Evolutionary conservation across 2,113 vertebrate species (phyloP), one percentile per base, ranked within the genome.

Genomic region (Lampris incognitus): DNA sequence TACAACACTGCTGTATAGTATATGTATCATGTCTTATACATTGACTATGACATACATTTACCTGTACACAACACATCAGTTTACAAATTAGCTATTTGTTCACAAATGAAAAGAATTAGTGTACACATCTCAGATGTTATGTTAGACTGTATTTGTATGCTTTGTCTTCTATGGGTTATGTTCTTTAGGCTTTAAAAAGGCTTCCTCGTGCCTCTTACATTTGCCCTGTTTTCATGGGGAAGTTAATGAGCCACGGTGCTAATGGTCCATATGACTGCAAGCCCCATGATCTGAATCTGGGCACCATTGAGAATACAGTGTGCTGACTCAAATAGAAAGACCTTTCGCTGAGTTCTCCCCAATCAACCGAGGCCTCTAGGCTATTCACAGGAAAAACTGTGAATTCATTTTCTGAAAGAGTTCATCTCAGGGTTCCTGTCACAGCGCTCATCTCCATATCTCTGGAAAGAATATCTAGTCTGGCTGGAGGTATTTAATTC

Each of bases 321-420:
- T 24, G 9, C 37, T 55, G 66, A 49, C 56, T 74, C 74, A 63
- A 84, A 87, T 4, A 69, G 62, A 75, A 60, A 64, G 63, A 65
- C 72, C 79, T 82, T 71, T 60, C 38, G 62, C 72, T 63, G 73
- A 63, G 75, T 85, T 81, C 76, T 57, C 61, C 4, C 46, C 10
- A 69, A 74, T 86, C 79, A 79, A 84, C 77, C 69, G 73, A 79
- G 79, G 56, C 76, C 71, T 78, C 56, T 44, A 79, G 77, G 82
- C 82, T 65, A 38, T 66, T 81, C 68, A 56, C 60, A 56, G 72
- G 44, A 64, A 55, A 51, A 46, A 59, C 59, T 39, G 4, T 44
- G 41, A 52, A 81, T 82, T 72, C 54, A 66, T 79, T 84, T 79
- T 82, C 48, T 58, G 9, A 65, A n/a, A 48, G 40, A 57, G 41